A percentile compares a stretch with the other conserved stretches of the same genome.
These are phyloP conservation scores for Pheosia tremula DNA, from an alignment of 2,888 invertebrate species.

Conservation along the genomic window DNA sequence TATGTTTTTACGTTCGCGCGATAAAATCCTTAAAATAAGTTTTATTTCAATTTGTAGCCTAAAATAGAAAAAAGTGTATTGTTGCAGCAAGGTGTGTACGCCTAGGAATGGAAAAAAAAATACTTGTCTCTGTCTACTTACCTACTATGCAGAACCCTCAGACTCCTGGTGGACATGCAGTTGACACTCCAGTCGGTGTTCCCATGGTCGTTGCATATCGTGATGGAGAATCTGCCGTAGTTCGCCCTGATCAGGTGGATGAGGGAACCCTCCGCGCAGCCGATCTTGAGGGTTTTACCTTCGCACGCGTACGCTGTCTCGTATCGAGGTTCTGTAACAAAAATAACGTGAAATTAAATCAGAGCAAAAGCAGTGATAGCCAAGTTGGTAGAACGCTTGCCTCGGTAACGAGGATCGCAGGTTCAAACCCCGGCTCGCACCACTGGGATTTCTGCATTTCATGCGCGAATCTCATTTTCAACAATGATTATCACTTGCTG, in stretches of 20 bases:
- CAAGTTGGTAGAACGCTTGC: no score
- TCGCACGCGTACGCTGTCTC: slow-evolving; percentile 97
- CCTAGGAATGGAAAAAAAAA: background rate
- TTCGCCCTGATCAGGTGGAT: slow-evolving; percentile 97
- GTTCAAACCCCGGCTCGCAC: no score
- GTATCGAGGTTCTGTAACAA: slow-evolving; percentile 88
- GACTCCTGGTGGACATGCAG: slow-evolving; percentile 96
- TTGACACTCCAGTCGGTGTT: slow-evolving; percentile 98
- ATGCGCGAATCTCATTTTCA: no score
- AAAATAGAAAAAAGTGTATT: no score
- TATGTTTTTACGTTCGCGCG: no score
- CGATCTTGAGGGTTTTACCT: slow-evolving; percentile 94
- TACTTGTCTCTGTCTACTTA: slow-evolving; percentile 56
- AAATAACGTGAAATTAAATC: background rate
- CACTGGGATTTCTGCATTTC: no score
- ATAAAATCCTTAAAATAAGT: no score
- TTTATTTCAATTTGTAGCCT: no score
- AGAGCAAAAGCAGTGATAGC: background rate
- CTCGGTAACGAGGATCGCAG: no score
- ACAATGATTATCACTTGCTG: no score
- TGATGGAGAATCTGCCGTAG: slow-evolving; percentile 97
- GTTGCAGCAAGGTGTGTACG: no score
- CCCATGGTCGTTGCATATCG: slow-evolving; percentile 98
- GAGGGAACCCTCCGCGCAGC: slow-evolving; percentile 94
- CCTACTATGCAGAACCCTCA: slow-evolving; percentile 95